Conservation (phyloP, 2,113 vertebrate genomes). For the Mormoops blainvillei region DNA sequence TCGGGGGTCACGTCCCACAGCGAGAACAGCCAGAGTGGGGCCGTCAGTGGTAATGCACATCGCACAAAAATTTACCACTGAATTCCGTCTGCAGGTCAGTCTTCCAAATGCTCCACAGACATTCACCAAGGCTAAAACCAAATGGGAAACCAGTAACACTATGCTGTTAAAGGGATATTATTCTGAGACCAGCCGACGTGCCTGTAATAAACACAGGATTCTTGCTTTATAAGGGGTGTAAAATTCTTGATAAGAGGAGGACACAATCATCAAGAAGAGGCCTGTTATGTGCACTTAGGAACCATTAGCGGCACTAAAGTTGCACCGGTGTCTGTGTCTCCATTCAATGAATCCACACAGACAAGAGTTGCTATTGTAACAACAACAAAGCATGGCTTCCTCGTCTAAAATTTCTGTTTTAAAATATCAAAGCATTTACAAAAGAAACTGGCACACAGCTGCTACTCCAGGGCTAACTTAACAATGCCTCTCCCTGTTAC, state of each 20-base stretch:
- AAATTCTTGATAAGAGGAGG: neutral
- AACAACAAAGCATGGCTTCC: neutral
- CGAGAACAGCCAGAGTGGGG: neutral
- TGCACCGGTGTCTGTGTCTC: neutral
- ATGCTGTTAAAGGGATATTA: neutral
- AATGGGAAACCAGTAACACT: neutral
- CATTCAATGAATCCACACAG: neutral
- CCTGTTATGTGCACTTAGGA: fast-evolving
- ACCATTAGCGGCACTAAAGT: neutral
- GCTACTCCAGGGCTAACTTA: neutral
- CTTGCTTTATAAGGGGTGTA: too few relatives aligned
- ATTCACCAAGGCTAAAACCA: neutral
- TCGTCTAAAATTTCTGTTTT: neutral
- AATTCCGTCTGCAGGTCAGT: neutral
- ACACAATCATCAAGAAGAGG: neutral
- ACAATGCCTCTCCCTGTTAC: slow-evolving; percentile 39
- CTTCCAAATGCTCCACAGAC: neutral
- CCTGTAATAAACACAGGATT: neutral
- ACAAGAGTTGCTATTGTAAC: neutral
- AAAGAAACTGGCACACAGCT: neutral
- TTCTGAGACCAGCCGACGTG: neutral
- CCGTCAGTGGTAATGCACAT: neutral
- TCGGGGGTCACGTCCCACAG: neutral
- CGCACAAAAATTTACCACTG: neutral
- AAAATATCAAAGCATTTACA: slow-evolving; percentile 19